Evolutionary conservation across 2,797 vertebrate species (phyloP), one percentile per base, ranked within the genome.

Genomic region (Propithecus perrieri): DNA sequence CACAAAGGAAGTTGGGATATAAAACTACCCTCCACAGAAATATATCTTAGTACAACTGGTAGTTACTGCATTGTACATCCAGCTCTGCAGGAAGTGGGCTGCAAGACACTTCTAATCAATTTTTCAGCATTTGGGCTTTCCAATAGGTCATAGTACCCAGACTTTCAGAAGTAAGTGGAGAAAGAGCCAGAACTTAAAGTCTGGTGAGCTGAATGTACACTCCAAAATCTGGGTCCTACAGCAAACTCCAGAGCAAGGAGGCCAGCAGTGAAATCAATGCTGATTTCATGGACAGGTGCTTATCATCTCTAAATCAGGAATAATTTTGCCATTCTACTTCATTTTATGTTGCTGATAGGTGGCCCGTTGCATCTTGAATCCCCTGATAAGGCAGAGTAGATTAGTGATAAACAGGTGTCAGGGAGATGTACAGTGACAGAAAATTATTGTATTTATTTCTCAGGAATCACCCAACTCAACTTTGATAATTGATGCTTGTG

Each of bases 1-100:
- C 91, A 96, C 12, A 79, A 92, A 95, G 84, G 97, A 89, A 87
- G 78, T 90, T 78, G 84, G 74, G 94, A 80, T 65, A 50, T 88
- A 83, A 95, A 97, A 95, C 72, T 61, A 59, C 43, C 50, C 83
- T 93, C 80, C 74, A 28, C 89, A 96, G 96, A 92, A 95, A 94
- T 74, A 53, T 87, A 79, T 85, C 80, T 92, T 46, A 9, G 72
- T 30, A 48, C 50, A 79, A 80, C 93, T 48, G 46, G 76, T 79
- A 63, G 79, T 96, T 88, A 88, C 46, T 38, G 43, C 48, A 22
- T 26, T 76, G 59, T 74, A 41, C 38, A 30, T 72, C 30, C 55
- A 93, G 86, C 76, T 69, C 28, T 72, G 89, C 10, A 7, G 67
- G 74, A 86, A 75, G 53, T 71, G 50, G 84, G 76, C 72, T 72